Percentiles rank a stretch among this genome's conserved stretches.
These are phyloP conservation scores for Podarcis lilfordi DNA, from an alignment of 2,797 vertebrate genomes.

Conservation along the genomic window DNA sequence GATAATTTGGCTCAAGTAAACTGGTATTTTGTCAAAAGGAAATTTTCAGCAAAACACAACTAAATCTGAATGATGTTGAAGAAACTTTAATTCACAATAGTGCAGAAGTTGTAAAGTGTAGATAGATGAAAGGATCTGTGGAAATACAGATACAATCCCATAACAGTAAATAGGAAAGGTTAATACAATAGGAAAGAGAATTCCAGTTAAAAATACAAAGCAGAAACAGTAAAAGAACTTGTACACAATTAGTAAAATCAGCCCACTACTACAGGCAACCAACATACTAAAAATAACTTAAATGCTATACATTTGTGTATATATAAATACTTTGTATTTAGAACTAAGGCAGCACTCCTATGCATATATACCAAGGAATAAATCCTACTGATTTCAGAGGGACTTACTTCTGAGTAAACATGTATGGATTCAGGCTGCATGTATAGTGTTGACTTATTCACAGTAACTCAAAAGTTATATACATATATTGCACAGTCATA, in stretches of 20 bases:
- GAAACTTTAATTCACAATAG: slow-evolving; percentile 51
- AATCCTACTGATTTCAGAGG: not conserved
- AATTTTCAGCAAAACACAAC: slow-evolving; percentile 40
- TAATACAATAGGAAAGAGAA: slow-evolving; percentile 41
- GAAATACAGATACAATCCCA: not conserved
- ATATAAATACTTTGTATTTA: slow-evolving; percentile 81
- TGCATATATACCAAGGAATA: not conserved
- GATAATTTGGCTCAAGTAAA: slow-evolving; percentile 49
- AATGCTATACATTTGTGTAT: slow-evolving; percentile 78
- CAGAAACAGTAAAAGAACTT: slow-evolving; percentile 36
- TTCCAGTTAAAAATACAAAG: slow-evolving; percentile 68
- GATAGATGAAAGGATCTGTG: slow-evolving; percentile 10
- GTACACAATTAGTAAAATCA: slow-evolving; percentile 34
- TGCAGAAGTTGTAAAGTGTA: slow-evolving; percentile 24
- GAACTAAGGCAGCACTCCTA: slow-evolving; percentile 64
- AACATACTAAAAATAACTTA: slow-evolving; percentile 80
- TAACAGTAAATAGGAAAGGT: not conserved
- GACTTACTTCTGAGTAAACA: not conserved
- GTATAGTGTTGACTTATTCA: slow-evolving; percentile 78
- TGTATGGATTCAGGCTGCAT: slow-evolving; percentile 1
- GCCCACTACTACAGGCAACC: slow-evolving; percentile 63
- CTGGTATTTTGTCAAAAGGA: slow-evolving; percentile 50
- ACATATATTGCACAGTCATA: slow-evolving; percentile 81
- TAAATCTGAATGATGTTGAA: slow-evolving; percentile 41
- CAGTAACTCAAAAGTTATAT: slow-evolving; percentile 78